phyloP scores from a whole-genome alignment of 2,888 invertebrate genomes.

The Cotesia congregata region DNA sequence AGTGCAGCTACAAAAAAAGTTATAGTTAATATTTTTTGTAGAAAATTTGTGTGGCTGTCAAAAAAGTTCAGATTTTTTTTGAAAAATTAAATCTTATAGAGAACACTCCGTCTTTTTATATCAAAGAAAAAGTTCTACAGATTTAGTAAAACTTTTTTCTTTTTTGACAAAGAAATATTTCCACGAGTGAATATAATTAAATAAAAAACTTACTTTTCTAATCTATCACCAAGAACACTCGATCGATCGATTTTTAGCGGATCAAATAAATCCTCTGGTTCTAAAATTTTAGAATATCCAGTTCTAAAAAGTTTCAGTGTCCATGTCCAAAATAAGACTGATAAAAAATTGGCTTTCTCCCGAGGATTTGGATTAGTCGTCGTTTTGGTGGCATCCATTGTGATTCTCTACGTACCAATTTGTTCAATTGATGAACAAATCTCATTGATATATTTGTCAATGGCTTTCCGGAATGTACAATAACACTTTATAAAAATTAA shows the following conservation, averaged over 20 bases:
- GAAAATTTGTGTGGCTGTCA: no score
- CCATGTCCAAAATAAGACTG: constrained; percentile 80
- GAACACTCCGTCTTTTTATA: no score
- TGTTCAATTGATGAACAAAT: background rate
- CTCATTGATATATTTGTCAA: background rate
- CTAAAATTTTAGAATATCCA: constrained; percentile 81
- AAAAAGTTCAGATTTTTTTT: no score
- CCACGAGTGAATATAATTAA: background rate
- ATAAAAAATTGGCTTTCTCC: constrained; percentile 74
- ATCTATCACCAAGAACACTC: constrained; percentile 76
- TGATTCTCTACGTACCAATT: background rate
- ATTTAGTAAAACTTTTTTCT: no score
- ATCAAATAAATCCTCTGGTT: constrained; percentile 81
- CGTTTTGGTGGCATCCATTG: constrained; percentile 66
- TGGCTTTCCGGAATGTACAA: background rate
- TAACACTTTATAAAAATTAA: background rate
- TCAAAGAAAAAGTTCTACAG: no score
- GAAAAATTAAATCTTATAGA: no score
- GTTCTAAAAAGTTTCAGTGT: constrained; percentile 82
- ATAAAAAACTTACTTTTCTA: constrained; percentile 74
- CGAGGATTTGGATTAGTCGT: constrained; percentile 74
- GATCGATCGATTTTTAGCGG: constrained; percentile 80
- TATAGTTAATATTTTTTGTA: no score
- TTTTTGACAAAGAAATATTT: no score
- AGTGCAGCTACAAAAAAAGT: no score